phyloP scores from a whole-genome alignment of 2,888 invertebrate genomes.

The Hylaea fasciaria region DNA sequence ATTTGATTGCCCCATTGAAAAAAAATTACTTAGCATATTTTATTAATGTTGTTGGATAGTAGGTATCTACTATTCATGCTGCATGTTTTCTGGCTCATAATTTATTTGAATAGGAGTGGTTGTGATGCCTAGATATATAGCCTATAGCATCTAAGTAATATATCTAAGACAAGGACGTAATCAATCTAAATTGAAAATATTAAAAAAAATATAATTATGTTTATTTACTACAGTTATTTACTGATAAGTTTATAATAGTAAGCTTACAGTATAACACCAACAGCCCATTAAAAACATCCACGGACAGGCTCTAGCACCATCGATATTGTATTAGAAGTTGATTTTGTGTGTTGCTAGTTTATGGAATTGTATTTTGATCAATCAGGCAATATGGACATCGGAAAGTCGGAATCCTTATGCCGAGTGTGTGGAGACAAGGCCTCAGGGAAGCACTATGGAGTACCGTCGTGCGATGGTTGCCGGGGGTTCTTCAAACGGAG shows the following conservation, averaged over 20 bases:
- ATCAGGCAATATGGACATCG: conserved; percentile 48
- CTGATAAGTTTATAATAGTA: no score
- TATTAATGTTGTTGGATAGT: background rate
- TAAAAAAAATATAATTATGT: no score
- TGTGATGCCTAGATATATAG: no score
- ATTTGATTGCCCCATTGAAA: conserved; percentile 75
- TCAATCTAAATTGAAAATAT: no score
- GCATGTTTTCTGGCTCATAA: background rate
- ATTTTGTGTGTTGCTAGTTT: no score
- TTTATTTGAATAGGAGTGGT: background rate
- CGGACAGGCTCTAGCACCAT: no score
- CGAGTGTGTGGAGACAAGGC: conserved; percentile 93
- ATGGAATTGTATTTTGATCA: background rate
- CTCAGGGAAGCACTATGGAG: conserved; percentile 95
- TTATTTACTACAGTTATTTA: no score
- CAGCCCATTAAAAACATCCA: no score
- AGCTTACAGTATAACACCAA: no score
- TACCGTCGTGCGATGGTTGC: conserved; percentile 93
- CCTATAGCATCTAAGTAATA: no score
- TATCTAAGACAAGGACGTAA: no score
- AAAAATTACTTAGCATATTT: conserved; percentile 48
- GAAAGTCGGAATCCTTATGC: conserved; percentile 88
- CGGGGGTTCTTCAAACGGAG: conserved; percentile 97
- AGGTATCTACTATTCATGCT: background rate
- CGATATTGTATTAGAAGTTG: no score